Conservation (phyloP, 2,888 invertebrate genomes). For the Mythimna pallens region DNA sequence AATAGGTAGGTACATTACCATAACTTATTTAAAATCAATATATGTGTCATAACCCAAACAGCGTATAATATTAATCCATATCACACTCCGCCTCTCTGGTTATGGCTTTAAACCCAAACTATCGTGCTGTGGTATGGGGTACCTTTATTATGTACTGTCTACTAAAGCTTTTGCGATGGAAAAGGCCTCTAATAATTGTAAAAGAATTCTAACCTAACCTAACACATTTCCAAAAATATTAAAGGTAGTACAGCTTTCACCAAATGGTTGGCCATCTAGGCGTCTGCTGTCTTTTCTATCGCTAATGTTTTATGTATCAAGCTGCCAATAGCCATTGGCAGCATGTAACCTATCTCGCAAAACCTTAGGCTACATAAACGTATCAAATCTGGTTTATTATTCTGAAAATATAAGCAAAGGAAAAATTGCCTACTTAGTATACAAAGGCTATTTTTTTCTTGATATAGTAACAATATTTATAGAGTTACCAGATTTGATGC, state of each 20-base stretch:
- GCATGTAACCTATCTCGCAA: constrained; percentile 25
- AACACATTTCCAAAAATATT: not conserved
- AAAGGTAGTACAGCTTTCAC: not conserved
- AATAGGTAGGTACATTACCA: constrained; percentile 58
- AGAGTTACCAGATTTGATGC: constrained; percentile 19
- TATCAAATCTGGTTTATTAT: constrained; percentile 26
- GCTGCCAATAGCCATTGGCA: constrained; percentile 12
- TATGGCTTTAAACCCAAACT: constrained; percentile 59
- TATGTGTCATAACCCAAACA: constrained; percentile 37
- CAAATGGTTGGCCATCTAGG: not conserved
- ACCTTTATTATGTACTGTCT: constrained; percentile 25
- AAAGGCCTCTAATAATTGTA: not conserved
- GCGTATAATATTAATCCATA: constrained; percentile 47
- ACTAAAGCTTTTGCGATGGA: constrained; percentile 23
- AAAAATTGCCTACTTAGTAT: not conserved
- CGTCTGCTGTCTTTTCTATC: constrained; percentile 6
- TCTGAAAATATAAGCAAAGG: constrained; percentile 6
- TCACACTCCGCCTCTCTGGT: constrained; percentile 46
- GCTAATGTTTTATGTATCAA: constrained; percentile 23
- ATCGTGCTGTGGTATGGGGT: constrained; percentile 58
- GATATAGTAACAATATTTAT: constrained; percentile 3
- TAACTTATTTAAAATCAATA: constrained; percentile 20
- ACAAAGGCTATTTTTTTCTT: not conserved
- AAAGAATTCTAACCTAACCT: not conserved
- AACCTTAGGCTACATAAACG: not conserved